Percentiles rank a stretch among this genome's conserved stretches.
These are phyloP conservation scores for Podabrus alpinus DNA, from an alignment of 2,888 invertebrate species.

Conservation along the genomic window DNA sequence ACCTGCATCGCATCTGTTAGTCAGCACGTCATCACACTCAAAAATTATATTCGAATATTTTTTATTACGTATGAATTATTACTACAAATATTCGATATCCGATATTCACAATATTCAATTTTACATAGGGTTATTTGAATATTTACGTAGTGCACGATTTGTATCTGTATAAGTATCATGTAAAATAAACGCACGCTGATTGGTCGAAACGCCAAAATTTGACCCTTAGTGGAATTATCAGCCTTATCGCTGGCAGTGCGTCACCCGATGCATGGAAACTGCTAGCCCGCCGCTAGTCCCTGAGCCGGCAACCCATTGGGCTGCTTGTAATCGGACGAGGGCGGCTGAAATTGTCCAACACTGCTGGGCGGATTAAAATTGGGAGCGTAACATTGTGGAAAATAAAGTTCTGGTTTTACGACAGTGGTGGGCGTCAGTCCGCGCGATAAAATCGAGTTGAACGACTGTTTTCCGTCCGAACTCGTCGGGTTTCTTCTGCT, in stretches of 20 bases:
- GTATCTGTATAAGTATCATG: too few relatives aligned
- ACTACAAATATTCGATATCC: too few relatives aligned
- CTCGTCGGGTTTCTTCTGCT: slow-evolving; percentile 67
- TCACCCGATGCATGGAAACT: slow-evolving; percentile 55
- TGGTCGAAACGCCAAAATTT: too few relatives aligned
- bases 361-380: slow-evolving; percentile 75
- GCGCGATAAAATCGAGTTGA: slow-evolving; percentile 55
- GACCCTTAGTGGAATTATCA: too few relatives aligned
- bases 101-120: too few relatives aligned
- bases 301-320: slow-evolving; percentile 69
- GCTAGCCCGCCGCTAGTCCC: slow-evolving; percentile 73
- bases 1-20: too few relatives aligned
- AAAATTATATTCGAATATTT: too few relatives aligned
- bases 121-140: too few relatives aligned
- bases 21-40: too few relatives aligned
- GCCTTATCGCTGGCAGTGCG: slow-evolving; percentile 44
- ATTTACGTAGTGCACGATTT: too few relatives aligned
- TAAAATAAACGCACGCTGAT: too few relatives aligned
- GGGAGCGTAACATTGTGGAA: slow-evolving; percentile 86
- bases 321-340: slow-evolving; percentile 59
- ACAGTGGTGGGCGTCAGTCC: slow-evolving; percentile 64
- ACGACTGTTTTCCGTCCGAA: slow-evolving; percentile 44
- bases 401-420: slow-evolving; percentile 86
- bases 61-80: too few relatives aligned
- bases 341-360: slow-evolving; percentile 54